Evolutionary conservation across 2,113 vertebrate genomes (phyloP), one percentile per base, ranked within the genome.

Genomic region (Halcyon senegalensis): DNA sequence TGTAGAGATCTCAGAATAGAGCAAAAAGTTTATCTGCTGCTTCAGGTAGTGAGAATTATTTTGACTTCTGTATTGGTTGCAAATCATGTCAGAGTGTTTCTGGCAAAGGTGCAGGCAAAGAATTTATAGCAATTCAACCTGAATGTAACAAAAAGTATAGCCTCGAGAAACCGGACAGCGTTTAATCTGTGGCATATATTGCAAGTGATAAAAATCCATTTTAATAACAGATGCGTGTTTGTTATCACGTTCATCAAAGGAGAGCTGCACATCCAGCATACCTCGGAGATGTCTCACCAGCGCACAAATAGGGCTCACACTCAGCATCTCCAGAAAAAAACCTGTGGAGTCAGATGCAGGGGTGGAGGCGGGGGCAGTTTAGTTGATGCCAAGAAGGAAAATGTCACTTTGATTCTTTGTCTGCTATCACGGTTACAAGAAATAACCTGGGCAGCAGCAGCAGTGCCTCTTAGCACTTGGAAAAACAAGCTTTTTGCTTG

Each of bases 261-360:
- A 46, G 69, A 94, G 46, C 73, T 94, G 69, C 70, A 55, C 85
- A 81, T 74, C 33, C 75, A 95, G 78, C 92, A 96, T 95, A 62
- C 60, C 89, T 85, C 81, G 66, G 68, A 84, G 80, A 75, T 95
- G 86, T 89, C 92, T 96, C 95, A 95, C 35, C 43, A 81, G 46
- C 0, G 5, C 78, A 88, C 81, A 96, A 97, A 97, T 95, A 96
- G 89, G 91, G 69, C 95, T 89, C 91, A 86, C 87, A 88, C 79
- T 94, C 92, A 96, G 88, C 79, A 94, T 93, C 86, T 94, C 91
- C 85, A 95, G 87, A 91, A 94, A 93, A 82, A 88, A 92, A 28
- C 9, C 48, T 92, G 64, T 66, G 58, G 81, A 95, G 94, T 93
- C 93, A 96, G 92, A 94, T 94, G 79, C 0, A 2, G 67, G 83